Evolutionary conservation across 2,888 invertebrate genomes (phyloP).

Genomic region (Tanaodytes sp.): DNA sequence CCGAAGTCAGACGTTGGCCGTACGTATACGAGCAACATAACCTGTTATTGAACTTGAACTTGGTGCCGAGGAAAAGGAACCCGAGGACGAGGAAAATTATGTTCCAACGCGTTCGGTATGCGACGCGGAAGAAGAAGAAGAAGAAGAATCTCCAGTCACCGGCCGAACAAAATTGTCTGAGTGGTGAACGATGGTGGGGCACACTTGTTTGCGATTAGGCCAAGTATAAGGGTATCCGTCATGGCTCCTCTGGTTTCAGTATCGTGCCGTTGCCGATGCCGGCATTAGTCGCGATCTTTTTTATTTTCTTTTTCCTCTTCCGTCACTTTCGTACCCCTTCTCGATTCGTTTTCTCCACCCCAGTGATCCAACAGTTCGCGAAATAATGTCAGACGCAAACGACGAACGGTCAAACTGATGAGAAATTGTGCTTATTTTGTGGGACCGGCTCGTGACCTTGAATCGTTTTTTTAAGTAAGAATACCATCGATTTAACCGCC

Average conservation of each 20-base stretch:
- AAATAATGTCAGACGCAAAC: too few relatives aligned
- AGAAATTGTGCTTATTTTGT: too few relatives aligned
- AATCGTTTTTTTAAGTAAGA: too few relatives aligned
- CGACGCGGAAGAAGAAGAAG: not conserved
- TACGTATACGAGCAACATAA: too few relatives aligned
- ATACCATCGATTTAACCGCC: too few relatives aligned
- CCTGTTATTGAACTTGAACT: slow-evolving; percentile 29
- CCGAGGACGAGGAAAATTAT: not conserved
- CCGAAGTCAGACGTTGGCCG: too few relatives aligned
- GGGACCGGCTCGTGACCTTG: too few relatives aligned
- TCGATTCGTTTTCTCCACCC: too few relatives aligned
- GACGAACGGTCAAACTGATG: too few relatives aligned
- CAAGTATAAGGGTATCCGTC: slow-evolving; percentile 38
- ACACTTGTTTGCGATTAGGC: slow-evolving; percentile 31
- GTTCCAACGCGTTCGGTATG: not conserved
- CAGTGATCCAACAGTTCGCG: too few relatives aligned
- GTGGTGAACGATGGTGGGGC: slow-evolving; percentile 19
- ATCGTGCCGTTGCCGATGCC: slow-evolving; percentile 23
- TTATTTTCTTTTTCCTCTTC: too few relatives aligned
- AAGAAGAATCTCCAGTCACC: slow-evolving; percentile 30
- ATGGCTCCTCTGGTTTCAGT: slow-evolving; percentile 31
- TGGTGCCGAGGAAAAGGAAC: not conserved
- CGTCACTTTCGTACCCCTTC: too few relatives aligned
- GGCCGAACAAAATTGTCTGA: slow-evolving; percentile 16
- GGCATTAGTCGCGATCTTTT: not conserved